phyloP scores from a whole-genome alignment of 2,113 vertebrate species.

The Panurus biarmicus region DNA sequence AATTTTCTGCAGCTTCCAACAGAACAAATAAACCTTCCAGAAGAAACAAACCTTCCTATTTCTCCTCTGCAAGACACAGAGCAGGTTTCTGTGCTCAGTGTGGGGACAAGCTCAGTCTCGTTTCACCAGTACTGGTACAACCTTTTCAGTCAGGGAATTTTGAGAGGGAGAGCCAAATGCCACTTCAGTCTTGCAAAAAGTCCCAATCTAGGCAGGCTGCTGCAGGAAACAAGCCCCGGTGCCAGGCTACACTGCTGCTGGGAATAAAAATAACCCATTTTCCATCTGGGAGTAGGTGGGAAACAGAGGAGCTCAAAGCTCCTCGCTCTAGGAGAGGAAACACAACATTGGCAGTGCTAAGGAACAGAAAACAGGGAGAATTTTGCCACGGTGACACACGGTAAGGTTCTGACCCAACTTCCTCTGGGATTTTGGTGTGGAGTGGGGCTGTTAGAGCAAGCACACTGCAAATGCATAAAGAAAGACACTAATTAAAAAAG shows the following conservation, averaged over 20 bases:
- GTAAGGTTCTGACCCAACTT: not conserved
- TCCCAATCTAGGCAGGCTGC: not conserved
- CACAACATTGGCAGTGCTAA: not conserved
- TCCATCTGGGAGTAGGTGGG: not conserved
- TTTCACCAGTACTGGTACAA: not conserved
- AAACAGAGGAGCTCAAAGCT: not conserved
- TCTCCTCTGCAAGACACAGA: not conserved
- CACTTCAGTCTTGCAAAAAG: not conserved
- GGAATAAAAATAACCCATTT: not conserved
- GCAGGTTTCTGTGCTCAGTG: not conserved
- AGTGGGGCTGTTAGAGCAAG: not conserved
- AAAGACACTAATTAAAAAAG: not conserved
- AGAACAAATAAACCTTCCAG: not conserved
- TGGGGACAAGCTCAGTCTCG: not conserved
- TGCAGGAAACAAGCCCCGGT: not conserved
- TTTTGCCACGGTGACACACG: accelerated
- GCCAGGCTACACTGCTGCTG: not conserved
- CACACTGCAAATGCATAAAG: not conserved
- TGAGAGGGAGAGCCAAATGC: not conserved
- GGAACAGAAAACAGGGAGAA: not conserved
- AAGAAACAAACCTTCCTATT: not conserved
- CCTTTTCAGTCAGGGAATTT: not conserved
- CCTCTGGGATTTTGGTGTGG: not conserved
- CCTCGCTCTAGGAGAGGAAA: not conserved
- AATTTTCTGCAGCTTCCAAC: not conserved